These are phyloP conservation scores for Solen grandis DNA, from an alignment of 1,140 invertebrate species.

Conservation along the genomic window DNA sequence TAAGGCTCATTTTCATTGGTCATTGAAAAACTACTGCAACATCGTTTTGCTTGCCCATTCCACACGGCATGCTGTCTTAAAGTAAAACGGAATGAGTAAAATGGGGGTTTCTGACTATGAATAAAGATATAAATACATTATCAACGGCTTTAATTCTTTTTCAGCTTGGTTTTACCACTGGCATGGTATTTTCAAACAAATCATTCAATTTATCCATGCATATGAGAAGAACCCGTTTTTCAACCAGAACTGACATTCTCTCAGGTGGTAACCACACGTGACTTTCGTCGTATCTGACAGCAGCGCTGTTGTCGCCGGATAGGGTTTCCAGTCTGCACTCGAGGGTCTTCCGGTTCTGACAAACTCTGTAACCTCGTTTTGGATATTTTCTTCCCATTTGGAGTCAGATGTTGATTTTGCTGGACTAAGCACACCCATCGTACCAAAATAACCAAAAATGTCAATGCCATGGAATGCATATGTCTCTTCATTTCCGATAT, in stretches of 20 bases:
- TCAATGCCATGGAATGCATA: slow-evolving; percentile 64
- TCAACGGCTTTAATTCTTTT: too few relatives aligned
- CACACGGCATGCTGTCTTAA: too few relatives aligned
- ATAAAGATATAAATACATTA: too few relatives aligned
- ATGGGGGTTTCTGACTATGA: too few relatives aligned
- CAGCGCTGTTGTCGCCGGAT: not conserved
- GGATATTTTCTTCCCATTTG: slow-evolving; percentile 4
- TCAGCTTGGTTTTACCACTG: too few relatives aligned
- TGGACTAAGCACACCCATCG: slow-evolving; percentile 11
- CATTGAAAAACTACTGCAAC: too few relatives aligned
- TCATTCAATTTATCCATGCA: slow-evolving; percentile 54
- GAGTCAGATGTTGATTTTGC: slow-evolving; percentile 7
- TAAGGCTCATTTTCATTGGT: too few relatives aligned
- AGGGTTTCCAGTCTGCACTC: slow-evolving; percentile 5
- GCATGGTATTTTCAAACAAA: too few relatives aligned
- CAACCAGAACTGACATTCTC: slow-evolving; percentile 47
- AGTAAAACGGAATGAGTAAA: too few relatives aligned
- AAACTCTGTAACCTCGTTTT: slow-evolving; percentile 15
- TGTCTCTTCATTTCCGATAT: not conserved
- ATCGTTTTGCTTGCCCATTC: too few relatives aligned
- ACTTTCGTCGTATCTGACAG: slow-evolving; percentile 12
- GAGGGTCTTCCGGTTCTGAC: not conserved
- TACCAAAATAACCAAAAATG: slow-evolving; percentile 56
- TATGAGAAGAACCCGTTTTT: slow-evolving; percentile 48
- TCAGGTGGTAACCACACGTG: slow-evolving; percentile 6